These are phyloP conservation scores for Microtus montanus DNA, from an alignment of 2,113 vertebrate genomes.

Conservation along the genomic window DNA sequence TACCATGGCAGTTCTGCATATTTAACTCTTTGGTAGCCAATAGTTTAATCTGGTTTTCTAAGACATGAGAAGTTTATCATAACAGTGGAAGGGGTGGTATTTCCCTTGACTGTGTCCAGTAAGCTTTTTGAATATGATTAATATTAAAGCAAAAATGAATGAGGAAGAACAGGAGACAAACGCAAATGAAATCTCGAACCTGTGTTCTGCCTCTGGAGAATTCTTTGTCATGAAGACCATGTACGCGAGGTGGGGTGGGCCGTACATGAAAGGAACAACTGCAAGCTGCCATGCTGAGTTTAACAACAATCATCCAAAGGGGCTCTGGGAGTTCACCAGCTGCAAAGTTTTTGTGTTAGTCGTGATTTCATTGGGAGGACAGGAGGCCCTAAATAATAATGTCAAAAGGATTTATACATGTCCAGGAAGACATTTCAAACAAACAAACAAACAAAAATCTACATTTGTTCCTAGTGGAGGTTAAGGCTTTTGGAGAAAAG, in stretches of 20 bases:
- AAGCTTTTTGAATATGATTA: conserved; percentile 16
- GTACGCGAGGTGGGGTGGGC: neutral
- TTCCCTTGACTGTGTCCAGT: conserved; percentile 30
- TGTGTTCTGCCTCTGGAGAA: conserved; percentile 40
- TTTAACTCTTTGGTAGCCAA: neutral
- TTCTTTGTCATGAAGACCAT: conserved; percentile 19
- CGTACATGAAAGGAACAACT: neutral
- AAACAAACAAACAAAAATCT: conserved; percentile 65
- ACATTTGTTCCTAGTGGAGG: conserved; percentile 60
- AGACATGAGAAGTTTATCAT: conserved; percentile 22
- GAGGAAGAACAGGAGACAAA: neutral
- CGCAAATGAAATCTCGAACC: neutral
- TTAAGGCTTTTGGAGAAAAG: conserved; percentile 60
- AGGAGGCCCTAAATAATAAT: conserved; percentile 68
- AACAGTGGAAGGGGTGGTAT: neutral
- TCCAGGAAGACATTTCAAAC: conserved; percentile 50
- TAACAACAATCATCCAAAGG: conserved; percentile 34
- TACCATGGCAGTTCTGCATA: neutral
- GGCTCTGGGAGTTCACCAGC: conserved; percentile 64
- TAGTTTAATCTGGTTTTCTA: neutral
- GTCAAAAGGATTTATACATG: conserved; percentile 62
- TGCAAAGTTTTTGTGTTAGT: conserved; percentile 72
- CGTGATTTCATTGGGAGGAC: conserved; percentile 39
- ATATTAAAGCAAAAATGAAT: conserved; percentile 25
- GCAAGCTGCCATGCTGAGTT: conserved; percentile 22